Evolutionary conservation across 2,888 invertebrate genomes (phyloP), one percentile per base, ranked within the genome.

Genomic region (Amphimallon solstitiale): DNA sequence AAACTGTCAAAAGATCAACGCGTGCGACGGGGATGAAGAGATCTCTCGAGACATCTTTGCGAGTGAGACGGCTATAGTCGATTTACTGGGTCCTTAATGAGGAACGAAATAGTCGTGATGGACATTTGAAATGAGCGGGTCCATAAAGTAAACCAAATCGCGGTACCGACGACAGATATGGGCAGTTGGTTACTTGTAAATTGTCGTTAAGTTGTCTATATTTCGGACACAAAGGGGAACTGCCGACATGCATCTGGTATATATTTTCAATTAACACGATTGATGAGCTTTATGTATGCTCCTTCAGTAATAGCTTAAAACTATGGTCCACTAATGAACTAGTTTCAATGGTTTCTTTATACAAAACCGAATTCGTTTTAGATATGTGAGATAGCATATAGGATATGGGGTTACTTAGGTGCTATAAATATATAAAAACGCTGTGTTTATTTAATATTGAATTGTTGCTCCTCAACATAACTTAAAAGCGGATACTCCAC

Each of bases 51-150:
- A 19, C 19, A 23, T 10, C 9, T 7, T 21, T 10, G 43, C 4
- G 40, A 48, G 48, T 2, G 46, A 40, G 67, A 65, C 67, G 69
- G 69, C 21, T 14, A 15, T 23, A 43, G 74, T 73, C 86, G 85
- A 86, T 86, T 86, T 86, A 84, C 84, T 83, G 82, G 84, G 85
- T 85, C 86, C 86, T 86, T 87, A 87, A 87, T 87, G 87, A 86
- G 84, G 81, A 83, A 82, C 82, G 82, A 86, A 87, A 86, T 86
- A 84, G 86, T 84, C 86, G 85, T 87, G 87, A 87, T 87, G 87
- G 87, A 87, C 86, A 86, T 86, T 85, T 84, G 82, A 84, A 86
- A 86, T 86, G 86, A 86, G 84, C 85, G 72, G 71, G 71, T 67
- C 72, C 69, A 76, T 80, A 80, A 80, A 79, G 73, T 74, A 77